A percentile compares a stretch with the other conserved stretches of the same genome.
These are phyloP conservation scores for Cyclargus thomasi DNA, from an alignment of 1,140 invertebrate genomes.

Conservation along the genomic window DNA sequence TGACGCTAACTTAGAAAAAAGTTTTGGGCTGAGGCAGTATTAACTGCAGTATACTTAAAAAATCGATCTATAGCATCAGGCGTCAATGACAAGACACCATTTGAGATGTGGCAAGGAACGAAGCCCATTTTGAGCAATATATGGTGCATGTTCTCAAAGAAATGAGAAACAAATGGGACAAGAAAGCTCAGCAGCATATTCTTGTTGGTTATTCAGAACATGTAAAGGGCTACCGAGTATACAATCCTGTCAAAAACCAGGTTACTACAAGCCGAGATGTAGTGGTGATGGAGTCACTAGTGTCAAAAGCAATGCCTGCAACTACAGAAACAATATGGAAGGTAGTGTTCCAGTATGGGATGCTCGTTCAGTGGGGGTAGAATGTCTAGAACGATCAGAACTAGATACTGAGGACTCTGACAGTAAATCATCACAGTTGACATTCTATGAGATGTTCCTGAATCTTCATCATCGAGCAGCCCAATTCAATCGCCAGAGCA, in stretches of 20 bases:
- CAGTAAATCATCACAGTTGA: too few species aligned
- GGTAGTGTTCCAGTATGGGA: conserved; percentile 11
- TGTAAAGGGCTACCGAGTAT: conserved; percentile 9
- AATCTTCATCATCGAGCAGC: too few species aligned
- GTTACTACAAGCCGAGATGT: conserved; percentile 19
- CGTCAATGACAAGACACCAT: conserved; percentile 22
- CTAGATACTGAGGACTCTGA: too few species aligned
- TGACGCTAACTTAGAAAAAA: conserved; percentile 17
- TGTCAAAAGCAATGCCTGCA: not conserved
- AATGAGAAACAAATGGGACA: conserved; percentile 21
- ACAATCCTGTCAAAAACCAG: not conserved
- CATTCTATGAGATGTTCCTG: too few species aligned
- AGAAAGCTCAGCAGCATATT: conserved; percentile 20
- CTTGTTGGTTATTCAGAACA: conserved; percentile 18
- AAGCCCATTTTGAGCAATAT: conserved; percentile 18
- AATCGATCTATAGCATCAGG: conserved; percentile 25
- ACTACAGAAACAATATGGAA: not conserved
- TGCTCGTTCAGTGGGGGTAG: too few species aligned
- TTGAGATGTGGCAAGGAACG: conserved; percentile 21
- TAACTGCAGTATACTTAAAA: conserved; percentile 22
- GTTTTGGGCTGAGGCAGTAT: conserved; percentile 21
- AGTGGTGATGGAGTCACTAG: conserved; percentile 18
- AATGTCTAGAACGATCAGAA: too few species aligned
- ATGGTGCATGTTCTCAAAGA: conserved; percentile 21
- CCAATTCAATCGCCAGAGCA: not conserved